Evolutionary conservation across 2,113 vertebrate species (phyloP), one percentile per base, ranked within the genome.

Genomic region (Micromys minutus): DNA sequence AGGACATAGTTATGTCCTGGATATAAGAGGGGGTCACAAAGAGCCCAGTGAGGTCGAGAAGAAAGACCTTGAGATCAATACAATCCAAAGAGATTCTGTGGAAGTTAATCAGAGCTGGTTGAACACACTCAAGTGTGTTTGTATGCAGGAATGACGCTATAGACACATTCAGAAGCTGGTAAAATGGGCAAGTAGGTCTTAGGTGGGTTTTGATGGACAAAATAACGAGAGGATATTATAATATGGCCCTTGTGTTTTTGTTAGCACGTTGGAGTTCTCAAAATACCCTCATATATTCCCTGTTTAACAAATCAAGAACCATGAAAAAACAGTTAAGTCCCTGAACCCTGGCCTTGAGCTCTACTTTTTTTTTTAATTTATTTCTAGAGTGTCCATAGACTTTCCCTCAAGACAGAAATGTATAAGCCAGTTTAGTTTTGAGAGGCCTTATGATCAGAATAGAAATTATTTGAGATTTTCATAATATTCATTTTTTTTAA

Each of bases 31-130:
- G 29, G 72, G 85, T 63, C 85, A 22, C n/a, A 89, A 94, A 95
- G 57, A 92, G 75, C 77, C 88, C 50, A 42, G 94, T 92, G 89
- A 92, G 61, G 81, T 94, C 71, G 72, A 92, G 67, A 97, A 91
- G 74, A 96, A 96, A 91, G 95, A 93, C 31, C 9, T 96, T 0
- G 0, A 88, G 79, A 96, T 97, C 34, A 95, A 94, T 96, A 76
- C n/a, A 85, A 50, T 87, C 50, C n/a, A 84, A 92, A 90, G 95
- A 81, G 79, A 76, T 57, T 42, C 83, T 84, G 3, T 69, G 55
- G 93, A 95, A 83, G 29, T 96, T 96, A 96, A 92, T 95, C 80
- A 95, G 95, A 93, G 47, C 69, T 96, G 17, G 61, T 88, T 45
- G 75, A 95, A 76, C 67, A 59, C 55, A 34, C 55, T 93, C 69